Evolutionary conservation across 2,113 vertebrate species (phyloP).

Genomic region (Cygnus buccinator): DNA sequence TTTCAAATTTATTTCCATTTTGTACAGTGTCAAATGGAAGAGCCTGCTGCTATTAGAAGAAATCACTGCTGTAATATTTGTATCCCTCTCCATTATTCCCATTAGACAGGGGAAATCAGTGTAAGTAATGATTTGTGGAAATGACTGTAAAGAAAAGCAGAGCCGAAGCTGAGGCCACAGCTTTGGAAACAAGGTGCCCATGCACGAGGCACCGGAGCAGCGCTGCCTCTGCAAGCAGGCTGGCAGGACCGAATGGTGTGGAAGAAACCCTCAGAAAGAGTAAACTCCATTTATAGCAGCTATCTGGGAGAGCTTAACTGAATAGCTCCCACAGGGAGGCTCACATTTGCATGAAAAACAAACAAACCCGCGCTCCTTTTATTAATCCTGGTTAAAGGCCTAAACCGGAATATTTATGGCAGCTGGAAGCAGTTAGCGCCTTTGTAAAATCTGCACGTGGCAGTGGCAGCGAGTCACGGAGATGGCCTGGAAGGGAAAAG

Average conservation of each 20-base stretch:
- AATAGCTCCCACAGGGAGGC: slow-evolving; percentile 43
- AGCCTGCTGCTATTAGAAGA: not conserved
- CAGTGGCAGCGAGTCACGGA: not conserved
- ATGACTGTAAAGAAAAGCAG: not conserved
- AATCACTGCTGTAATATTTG: not conserved
- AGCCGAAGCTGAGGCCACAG: not conserved
- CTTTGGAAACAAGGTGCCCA: not conserved
- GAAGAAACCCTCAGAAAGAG: slow-evolving; percentile 25
- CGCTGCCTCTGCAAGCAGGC: not conserved
- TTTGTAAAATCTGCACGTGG: slow-evolving; percentile 51
- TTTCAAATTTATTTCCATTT: not conserved
- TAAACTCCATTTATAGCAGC: slow-evolving; percentile 46
- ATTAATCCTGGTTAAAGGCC: slow-evolving; percentile 66
- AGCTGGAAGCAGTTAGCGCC: slow-evolving; percentile 53
- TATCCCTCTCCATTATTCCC: not conserved
- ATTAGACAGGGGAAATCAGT: not conserved
- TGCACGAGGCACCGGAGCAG: rapidly evolving
- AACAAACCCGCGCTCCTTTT: slow-evolving; percentile 47
- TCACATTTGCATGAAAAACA: slow-evolving; percentile 70
- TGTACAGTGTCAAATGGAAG: not conserved
- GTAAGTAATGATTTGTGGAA: slow-evolving; percentile 20
- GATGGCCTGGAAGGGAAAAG: not conserved
- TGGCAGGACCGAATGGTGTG: not conserved
- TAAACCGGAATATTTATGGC: slow-evolving; percentile 62
- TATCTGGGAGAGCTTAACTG: slow-evolving; percentile 49